These are phyloP conservation scores for Acrocephalus kingi DNA, from an alignment of 2,113 vertebrate species.

Conservation along the genomic window DNA sequence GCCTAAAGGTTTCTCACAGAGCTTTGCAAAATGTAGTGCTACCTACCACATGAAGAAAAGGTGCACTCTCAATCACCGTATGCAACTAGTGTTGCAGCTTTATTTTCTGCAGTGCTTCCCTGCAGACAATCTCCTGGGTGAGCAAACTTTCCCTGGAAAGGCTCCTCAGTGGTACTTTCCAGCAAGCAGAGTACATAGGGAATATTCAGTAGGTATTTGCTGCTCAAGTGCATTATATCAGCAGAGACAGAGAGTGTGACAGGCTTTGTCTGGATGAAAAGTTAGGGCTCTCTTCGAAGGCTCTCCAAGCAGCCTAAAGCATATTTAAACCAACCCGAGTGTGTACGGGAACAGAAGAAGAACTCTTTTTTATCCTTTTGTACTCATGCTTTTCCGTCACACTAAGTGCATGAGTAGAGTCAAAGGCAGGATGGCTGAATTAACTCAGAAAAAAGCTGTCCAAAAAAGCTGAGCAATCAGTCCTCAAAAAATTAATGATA, in stretches of 20 bases:
- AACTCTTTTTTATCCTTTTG: background rate
- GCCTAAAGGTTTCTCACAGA: background rate
- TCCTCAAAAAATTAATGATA: conserved; percentile 61
- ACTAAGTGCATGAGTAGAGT: background rate
- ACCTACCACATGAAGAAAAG: background rate
- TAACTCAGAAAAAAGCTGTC: conserved; percentile 34
- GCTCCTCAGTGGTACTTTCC: background rate
- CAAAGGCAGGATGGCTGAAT: background rate
- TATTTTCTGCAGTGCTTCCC: background rate
- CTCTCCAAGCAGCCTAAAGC: background rate
- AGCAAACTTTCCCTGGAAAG: background rate
- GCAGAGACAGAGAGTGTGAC: background rate
- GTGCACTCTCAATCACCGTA: accelerated
- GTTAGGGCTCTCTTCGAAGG: background rate
- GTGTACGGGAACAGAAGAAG: background rate
- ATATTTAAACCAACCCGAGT: background rate
- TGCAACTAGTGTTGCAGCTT: background rate
- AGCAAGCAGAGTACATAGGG: background rate
- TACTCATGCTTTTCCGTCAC: background rate
- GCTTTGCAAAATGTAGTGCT: background rate
- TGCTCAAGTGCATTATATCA: background rate
- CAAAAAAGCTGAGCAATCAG: conserved; percentile 58
- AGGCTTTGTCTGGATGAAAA: background rate
- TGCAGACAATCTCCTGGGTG: background rate
- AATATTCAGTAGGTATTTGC: background rate